phyloP scores from a whole-genome alignment of 2,113 vertebrate genomes.

The Hiodon alosoides region DNA sequence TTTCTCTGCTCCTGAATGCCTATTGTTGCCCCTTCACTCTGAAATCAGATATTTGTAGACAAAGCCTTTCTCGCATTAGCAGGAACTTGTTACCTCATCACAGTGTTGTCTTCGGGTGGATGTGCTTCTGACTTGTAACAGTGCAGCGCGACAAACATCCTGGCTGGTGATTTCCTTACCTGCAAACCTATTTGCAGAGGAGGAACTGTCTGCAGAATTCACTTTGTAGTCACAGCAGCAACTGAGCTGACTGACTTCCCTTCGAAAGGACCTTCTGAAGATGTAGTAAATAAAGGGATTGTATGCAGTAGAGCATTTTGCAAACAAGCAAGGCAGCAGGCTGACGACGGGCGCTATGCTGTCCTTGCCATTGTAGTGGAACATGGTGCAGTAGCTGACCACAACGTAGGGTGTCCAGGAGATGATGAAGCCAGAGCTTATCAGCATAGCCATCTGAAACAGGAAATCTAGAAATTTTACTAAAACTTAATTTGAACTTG shows the following conservation, averaged over 20 bases:
- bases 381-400: constrained; percentile 70
- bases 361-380: constrained; percentile 44
- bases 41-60: too few relatives aligned
- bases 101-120: too few relatives aligned
- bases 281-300: constrained; percentile 72
- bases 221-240: constrained; percentile 32
- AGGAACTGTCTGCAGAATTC: neutral
- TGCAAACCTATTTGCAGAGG: neutral
- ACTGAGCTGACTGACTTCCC: constrained; percentile 38
- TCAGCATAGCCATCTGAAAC: constrained; percentile 68
- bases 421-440: constrained; percentile 64
- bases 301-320: constrained; percentile 67
- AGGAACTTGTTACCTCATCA: too few relatives aligned
- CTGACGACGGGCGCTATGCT: constrained; percentile 53
- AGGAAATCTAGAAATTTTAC: neutral
- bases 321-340: constrained; percentile 69
- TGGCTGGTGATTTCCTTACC: too few relatives aligned
- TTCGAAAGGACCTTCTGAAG: constrained; percentile 60
- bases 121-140: too few relatives aligned
- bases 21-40: too few relatives aligned
- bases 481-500: too few relatives aligned
- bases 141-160: too few relatives aligned
- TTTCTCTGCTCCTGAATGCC: too few relatives aligned
- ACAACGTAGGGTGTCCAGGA: constrained; percentile 67
- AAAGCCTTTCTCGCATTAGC: too few relatives aligned